phyloP scores from a whole-genome alignment of 2,113 vertebrate genomes.

The Ibidorhyncha struthersii region DNA sequence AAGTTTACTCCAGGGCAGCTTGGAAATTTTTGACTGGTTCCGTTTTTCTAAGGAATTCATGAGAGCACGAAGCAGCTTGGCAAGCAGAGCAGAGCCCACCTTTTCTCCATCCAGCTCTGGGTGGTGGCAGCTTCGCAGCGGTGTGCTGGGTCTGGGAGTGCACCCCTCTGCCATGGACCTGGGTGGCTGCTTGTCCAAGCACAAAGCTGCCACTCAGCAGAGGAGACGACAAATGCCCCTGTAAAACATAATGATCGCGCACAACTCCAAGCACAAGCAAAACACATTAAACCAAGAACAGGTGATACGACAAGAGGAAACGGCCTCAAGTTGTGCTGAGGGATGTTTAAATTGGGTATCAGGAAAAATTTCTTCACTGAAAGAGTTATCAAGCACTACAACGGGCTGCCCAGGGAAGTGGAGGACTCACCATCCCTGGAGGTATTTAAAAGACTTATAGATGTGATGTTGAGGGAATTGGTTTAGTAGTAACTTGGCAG shows the following conservation, averaged over 20 bases:
- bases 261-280: background rate
- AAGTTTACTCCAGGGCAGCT: background rate
- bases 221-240: background rate
- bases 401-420: background rate
- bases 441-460: background rate
- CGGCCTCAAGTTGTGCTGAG: no score
- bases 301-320: background rate
- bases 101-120: background rate
- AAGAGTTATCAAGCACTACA: background rate
- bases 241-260: background rate
- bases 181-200: background rate
- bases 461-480: background rate
- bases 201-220: background rate
- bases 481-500: background rate
- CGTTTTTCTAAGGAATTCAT: background rate
- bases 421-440: background rate
- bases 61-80: background rate
- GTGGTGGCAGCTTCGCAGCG: fast-evolving
- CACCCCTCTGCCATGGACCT: background rate
- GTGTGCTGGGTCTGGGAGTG: fast-evolving
- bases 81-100: background rate
- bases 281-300: background rate
- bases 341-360: background rate
- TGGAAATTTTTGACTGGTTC: background rate
- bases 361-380: background rate